A percentile compares a stretch with the other conserved stretches of the same genome.
These are phyloP conservation scores for Lethenteron camtschaticum DNA, from an alignment of 2,113 vertebrate species.

Conservation along the genomic window DNA sequence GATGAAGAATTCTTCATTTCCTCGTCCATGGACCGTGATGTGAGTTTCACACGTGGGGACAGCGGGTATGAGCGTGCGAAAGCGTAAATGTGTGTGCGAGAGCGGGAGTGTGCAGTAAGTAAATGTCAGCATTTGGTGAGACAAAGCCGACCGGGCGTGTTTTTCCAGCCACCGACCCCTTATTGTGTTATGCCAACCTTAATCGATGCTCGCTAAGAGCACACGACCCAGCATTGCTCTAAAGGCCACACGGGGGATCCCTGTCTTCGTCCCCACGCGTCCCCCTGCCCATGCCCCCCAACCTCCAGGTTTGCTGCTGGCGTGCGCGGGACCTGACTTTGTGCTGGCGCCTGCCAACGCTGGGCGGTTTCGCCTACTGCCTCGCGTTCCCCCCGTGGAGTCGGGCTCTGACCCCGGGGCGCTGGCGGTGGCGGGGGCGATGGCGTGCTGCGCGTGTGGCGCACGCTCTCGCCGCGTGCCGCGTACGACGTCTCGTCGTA, in stretches of 20 bases:
- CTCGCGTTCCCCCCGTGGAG: constrained; percentile 59
- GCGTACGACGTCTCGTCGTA: constrained; percentile 50
- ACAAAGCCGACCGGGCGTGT: not conserved
- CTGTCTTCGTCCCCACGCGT: not conserved
- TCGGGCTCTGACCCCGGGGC: constrained; percentile 24
- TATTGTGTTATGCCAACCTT: no score
- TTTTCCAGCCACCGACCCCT: no score
- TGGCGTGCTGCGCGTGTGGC: constrained; percentile 79
- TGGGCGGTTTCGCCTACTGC: constrained; percentile 65
- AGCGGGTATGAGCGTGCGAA: not conserved
- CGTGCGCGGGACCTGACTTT: constrained; percentile 49
- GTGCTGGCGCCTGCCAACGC: constrained; percentile 64
- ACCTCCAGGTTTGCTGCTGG: constrained; percentile 71
- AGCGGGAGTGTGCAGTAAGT: not conserved
- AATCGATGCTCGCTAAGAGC: no score
- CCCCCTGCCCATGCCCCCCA: not conserved
- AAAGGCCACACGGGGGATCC: not conserved
- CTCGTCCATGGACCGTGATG: constrained; percentile 86
- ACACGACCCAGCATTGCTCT: not conserved
- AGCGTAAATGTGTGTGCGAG: not conserved
- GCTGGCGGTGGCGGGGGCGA: constrained; percentile 64
- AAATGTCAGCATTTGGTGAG: not conserved
- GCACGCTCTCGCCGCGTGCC: constrained; percentile 51
- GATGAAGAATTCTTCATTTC: constrained; percentile 42
- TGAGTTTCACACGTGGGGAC: constrained; percentile 18